Conservation (phyloP, 2,113 vertebrate species). For the Daubentonia madagascariensis region DNA sequence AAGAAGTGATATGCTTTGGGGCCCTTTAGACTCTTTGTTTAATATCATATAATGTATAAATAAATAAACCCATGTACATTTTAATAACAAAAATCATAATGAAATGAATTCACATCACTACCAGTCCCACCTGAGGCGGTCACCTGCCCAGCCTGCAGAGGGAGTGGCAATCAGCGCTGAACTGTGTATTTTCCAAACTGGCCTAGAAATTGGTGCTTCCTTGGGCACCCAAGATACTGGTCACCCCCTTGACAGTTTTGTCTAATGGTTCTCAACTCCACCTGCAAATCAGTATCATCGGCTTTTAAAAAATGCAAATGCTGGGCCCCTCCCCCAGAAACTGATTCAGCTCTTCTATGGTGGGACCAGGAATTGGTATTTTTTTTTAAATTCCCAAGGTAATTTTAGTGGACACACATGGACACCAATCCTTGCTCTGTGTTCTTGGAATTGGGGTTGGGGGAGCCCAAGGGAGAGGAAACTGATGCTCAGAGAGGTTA, state of each 20-base stretch:
- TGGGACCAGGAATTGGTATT: background rate
- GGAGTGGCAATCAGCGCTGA: accelerated
- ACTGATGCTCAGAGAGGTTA: background rate
- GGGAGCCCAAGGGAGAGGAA: background rate
- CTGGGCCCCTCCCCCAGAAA: too few relatives aligned
- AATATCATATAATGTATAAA: background rate
- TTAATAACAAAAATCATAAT: background rate
- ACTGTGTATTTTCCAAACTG: background rate
- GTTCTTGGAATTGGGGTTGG: background rate
- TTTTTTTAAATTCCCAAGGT: background rate
- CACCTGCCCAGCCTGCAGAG: background rate
- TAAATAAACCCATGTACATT: background rate
- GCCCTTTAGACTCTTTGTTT: background rate
- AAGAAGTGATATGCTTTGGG: background rate
- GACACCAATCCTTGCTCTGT: background rate
- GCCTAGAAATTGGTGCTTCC: background rate
- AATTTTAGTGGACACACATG: background rate
- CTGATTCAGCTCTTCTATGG: background rate
- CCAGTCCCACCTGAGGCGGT: background rate
- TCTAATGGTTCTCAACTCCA: too few relatives aligned
- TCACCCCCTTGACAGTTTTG: background rate
- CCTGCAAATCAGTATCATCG: background rate
- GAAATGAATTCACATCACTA: background rate
- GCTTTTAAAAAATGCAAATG: background rate
- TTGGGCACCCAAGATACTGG: accelerated